Evolutionary conservation across 2,797 vertebrate species (phyloP).

Genomic region (Threskiornis aethiopicus): DNA sequence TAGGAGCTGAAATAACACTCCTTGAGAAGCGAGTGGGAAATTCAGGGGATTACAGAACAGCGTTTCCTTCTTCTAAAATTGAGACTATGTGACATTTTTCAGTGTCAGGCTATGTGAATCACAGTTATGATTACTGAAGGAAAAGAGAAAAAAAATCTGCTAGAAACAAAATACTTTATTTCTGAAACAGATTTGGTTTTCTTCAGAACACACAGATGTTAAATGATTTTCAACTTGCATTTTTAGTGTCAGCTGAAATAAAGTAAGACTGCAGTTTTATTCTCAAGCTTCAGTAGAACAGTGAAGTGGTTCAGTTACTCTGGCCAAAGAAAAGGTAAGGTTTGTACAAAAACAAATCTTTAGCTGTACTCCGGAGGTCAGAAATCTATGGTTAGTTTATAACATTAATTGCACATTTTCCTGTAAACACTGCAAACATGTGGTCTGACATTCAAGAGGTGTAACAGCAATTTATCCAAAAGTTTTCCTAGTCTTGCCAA

Average conservation of each 20-base stretch:
- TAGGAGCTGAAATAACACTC: not conserved
- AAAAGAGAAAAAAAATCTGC: slow-evolving; percentile 6
- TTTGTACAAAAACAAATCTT: not conserved
- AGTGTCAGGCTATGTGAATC: not conserved
- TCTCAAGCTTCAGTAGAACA: not conserved
- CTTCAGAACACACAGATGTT: slow-evolving; percentile 14
- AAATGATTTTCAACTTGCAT: not conserved
- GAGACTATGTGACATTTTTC: not conserved
- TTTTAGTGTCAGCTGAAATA: slow-evolving; percentile 3
- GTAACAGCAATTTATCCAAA: not conserved
- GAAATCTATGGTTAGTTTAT: not conserved
- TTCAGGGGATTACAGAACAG: not conserved
- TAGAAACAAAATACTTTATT: slow-evolving; percentile 13
- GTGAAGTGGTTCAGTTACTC: not conserved
- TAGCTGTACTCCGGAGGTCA: not conserved
- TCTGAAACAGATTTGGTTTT: slow-evolving; percentile 18
- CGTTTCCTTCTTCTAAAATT: not conserved
- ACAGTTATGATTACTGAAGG: slow-evolving; percentile 33
- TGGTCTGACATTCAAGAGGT: not conserved
- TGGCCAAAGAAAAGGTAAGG: not conserved
- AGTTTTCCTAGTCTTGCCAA: not conserved
- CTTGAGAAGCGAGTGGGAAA: not conserved
- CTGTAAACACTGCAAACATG: not conserved
- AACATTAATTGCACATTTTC: slow-evolving; percentile 1
- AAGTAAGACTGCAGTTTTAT: not conserved